Evolutionary conservation across 2,888 invertebrate genomes (phyloP).

Genomic region (Adelphocoris suturalis): DNA sequence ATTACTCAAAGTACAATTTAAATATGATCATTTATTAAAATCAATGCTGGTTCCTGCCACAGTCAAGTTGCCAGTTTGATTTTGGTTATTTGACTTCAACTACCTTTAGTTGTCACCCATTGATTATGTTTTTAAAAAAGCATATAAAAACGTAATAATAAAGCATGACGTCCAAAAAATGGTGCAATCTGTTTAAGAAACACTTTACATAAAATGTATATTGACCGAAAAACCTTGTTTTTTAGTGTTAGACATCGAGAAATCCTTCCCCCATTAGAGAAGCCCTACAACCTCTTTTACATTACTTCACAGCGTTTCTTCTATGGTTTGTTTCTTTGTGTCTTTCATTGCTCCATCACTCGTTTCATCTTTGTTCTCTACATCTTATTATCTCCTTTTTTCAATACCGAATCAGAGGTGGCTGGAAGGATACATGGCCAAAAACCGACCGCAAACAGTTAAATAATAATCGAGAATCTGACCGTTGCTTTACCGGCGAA

Average conservation of each 20-base stretch:
- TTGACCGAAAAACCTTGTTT: neutral
- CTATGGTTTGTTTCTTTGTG: neutral
- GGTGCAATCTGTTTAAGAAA: neutral
- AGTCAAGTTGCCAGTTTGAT: no score
- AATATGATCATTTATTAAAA: no score
- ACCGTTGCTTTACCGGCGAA: no score
- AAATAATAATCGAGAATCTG: no score
- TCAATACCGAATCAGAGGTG: neutral
- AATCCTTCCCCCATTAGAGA: neutral
- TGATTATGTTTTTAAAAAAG: no score
- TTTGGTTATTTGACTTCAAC: no score
- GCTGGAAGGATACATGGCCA: neutral
- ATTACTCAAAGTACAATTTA: no score
- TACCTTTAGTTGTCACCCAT: no score
- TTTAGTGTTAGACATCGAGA: neutral
- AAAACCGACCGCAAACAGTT: no score
- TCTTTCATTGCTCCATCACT: neutral
- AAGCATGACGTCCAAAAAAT: neutral
- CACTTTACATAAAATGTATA: neutral
- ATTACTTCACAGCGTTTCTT: constrained; percentile 23
- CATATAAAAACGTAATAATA: neutral
- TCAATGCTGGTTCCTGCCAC: no score
- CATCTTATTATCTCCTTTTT: neutral
- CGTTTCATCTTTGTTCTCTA: neutral
- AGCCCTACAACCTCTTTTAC: neutral